Conservation (phyloP, 2,113 vertebrate genomes). For the Leucopternis melanops region DNA sequence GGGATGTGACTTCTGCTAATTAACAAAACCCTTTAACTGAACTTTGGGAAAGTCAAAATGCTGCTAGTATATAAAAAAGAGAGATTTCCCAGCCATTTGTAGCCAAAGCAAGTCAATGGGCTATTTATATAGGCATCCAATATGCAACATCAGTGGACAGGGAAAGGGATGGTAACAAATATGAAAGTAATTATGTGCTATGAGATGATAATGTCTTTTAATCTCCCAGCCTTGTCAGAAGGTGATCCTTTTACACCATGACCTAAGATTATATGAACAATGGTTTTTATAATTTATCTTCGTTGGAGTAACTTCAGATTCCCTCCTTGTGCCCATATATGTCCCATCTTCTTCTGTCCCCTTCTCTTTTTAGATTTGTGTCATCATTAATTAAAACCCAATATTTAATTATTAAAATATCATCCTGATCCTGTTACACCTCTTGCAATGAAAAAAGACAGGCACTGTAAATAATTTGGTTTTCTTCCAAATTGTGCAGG, state of each 20-base stretch:
- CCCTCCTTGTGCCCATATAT: neutral
- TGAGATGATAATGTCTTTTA: neutral
- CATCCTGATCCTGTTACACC: neutral
- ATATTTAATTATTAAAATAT: neutral
- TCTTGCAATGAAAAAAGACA: neutral
- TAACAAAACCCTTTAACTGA: neutral
- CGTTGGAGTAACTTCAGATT: neutral
- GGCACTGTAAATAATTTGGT: neutral
- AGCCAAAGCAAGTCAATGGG: neutral
- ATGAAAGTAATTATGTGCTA: neutral
- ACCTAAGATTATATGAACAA: neutral
- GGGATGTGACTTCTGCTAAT: neutral
- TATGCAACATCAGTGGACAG: neutral
- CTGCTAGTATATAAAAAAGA: neutral
- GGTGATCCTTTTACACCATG: neutral
- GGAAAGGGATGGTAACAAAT: neutral
- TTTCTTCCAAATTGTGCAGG: neutral
- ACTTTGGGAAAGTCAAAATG: neutral
- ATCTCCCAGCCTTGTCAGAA: neutral
- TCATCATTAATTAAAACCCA: neutral
- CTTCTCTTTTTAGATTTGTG: neutral
- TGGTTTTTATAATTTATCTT: neutral
- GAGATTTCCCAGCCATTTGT: neutral
- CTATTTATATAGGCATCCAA: neutral
- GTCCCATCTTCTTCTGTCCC: neutral